Evolutionary conservation across 2,113 vertebrate genomes (phyloP), one percentile per base, ranked within the genome.

Genomic region (Brachyhypopomus occidentalis): DNA sequence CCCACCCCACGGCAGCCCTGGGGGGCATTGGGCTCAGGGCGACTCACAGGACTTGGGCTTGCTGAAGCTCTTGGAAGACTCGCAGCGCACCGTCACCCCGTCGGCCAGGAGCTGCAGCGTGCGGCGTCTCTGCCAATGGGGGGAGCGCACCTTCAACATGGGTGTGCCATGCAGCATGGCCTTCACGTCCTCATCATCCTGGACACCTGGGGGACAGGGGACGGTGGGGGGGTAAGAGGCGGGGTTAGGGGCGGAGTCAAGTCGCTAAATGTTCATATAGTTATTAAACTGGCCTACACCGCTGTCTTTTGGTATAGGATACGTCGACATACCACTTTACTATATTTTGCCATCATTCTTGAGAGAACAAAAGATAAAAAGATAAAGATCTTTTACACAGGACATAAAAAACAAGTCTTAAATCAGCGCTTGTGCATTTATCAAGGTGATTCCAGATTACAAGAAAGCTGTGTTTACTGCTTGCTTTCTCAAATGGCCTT

Each of bases 91-190:
- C 0, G 96, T 98, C 66, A 94, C 86, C 0, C 96, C 95, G 0
- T 98, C 97, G 72, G 96, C 95, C 91, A 96, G 91, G 86, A 99
- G 93, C 77, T 93, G 91, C 82, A 96, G 93, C 5, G 92, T 92
- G 16, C 97, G 93, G 25, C 88, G 91, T 90, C 94, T 92, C 84
- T 93, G 94, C 91, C 94, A 95, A 25, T 90, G 93, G 75, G 84
- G 86, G 0, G 95, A 94, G 83, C 96, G 95, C 58, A 99, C 93
- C 94, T 99, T 98, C 77, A 94, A 84, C 86, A 99, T 92, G 69
- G 84, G 88, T 20, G 96, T 95, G 14, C 97, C 97, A 59, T 86
- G 91, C 56, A 97, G 86, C 96, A 99, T 96, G 87, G 83, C 80
- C 77, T 90, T 93, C 55, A 98, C 89, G 12, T 98, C 94, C 52